These are phyloP conservation scores for Hipparchia semele DNA, from an alignment of 2,888 invertebrate species.

Conservation along the genomic window DNA sequence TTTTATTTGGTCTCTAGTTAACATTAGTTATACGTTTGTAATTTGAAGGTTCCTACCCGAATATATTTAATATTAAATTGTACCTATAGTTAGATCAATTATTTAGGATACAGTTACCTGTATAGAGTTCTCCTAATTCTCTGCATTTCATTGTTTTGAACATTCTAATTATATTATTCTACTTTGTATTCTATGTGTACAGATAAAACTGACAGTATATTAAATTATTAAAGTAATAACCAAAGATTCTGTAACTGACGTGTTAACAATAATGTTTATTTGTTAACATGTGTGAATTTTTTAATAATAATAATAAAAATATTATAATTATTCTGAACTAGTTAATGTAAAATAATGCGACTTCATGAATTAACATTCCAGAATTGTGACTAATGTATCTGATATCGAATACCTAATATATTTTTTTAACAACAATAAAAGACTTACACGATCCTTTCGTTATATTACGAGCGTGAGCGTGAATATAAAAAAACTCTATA, in stretches of 20 bases:
- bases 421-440: constrained; percentile 4
- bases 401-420: background rate
- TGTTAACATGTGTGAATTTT: background rate
- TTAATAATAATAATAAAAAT: background rate
- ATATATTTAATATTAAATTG: constrained; percentile 60
- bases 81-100: constrained; percentile 59
- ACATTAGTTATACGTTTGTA: constrained; percentile 52
- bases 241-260: constrained; percentile 35
- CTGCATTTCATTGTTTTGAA: constrained; percentile 24
- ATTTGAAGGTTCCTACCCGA: constrained; percentile 79
- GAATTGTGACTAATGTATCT: background rate
- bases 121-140: constrained; percentile 42
- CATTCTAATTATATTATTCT: background rate
- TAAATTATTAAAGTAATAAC: constrained; percentile 32
- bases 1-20: constrained; percentile 53
- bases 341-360: background rate
- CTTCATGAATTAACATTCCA: constrained; percentile 14
- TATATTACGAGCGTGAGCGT: background rate
- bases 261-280: constrained; percentile 17
- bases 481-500: no score
- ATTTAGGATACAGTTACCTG: constrained; percentile 67
- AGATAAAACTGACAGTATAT: constrained; percentile 22
- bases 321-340: background rate
- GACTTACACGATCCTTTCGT: constrained; percentile 2
- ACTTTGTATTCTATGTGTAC: constrained; percentile 10